Conservation (phyloP, 2,888 invertebrate genomes). For the Protodeltote pygarga region DNA sequence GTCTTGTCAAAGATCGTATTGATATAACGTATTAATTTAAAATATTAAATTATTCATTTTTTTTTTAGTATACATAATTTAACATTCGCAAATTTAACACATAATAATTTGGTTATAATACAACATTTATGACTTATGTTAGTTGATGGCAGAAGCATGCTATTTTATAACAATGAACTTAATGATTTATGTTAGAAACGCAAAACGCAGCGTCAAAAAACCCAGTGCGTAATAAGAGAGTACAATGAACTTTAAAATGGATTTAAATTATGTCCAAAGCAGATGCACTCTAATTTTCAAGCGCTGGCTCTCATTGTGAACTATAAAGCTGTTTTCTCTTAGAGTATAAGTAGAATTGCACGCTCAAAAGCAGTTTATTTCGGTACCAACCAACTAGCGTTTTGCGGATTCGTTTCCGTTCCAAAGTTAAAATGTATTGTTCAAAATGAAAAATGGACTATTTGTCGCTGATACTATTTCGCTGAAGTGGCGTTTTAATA, state of each 20-base stretch:
- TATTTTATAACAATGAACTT: no score
- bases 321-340: background rate
- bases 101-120: no score
- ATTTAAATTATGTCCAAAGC: conserved; percentile 26
- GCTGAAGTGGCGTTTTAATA: no score
- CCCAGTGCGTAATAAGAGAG: conserved; percentile 6
- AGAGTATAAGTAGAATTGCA: background rate
- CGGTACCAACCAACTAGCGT: background rate
- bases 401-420: background rate
- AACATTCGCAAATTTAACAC: no score
- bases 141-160: no score
- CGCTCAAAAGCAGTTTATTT: background rate
- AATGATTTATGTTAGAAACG: background rate
- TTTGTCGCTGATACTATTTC: no score
- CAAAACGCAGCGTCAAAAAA: background rate
- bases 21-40: no score
- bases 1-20: no score
- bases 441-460: no score
- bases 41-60: no score
- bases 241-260: conserved; percentile 20
- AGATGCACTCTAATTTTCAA: conserved; percentile 36
- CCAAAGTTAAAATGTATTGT: background rate
- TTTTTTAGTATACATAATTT: no score
- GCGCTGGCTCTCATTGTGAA: conserved; percentile 10
- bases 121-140: no score